Evolutionary conservation across 2,113 vertebrate species (phyloP), one percentile per base, ranked within the genome.

Genomic region (Neolamprologus sp.): DNA sequence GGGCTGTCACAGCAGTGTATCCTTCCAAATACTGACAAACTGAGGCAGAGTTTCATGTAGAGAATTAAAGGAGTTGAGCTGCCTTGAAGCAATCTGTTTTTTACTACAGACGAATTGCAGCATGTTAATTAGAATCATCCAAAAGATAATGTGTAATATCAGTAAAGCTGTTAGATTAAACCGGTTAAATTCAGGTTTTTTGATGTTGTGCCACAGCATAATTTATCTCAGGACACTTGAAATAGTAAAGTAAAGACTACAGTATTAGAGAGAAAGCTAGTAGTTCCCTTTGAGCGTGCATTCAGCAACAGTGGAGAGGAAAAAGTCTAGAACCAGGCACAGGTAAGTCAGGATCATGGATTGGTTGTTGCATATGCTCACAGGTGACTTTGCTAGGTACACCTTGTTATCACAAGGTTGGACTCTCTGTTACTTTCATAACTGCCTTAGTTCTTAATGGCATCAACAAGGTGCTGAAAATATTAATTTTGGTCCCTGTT

Each of bases 1-100:
- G 98, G 97, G 97, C 96, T 1, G 96, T 98, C 87, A 98, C 96
- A 68, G 98, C 98, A 14, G 94, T 99, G 99, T 99, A 99, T 99
- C 99, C 98, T 98, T 92, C 10, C 7, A 1, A 65, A 9, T 9
- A 10, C 19, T 55, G 12, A 13, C 42, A 16, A 30, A 14, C 5
- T 6, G 23, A 54, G 0, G 4, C 78, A 30, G 28, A 3, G 30
- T 83, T 87, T 83, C 13, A 30, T 8, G 71, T 51, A 30, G 45
- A 49, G 42, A 49, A 78, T 19, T 51, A 28, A 7, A 80, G 9
- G 17, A 86, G 60, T 4, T n/a, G 7, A 71, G 42, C 23, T 49
- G 2, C 11, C 58, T 78, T 40, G 21, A 49, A 55, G 26, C 14
- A 33, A 5, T n/a, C 12, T 54, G 23, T 8, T 23, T 42, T 51